These are phyloP conservation scores for Syrmaticus mikado DNA, from an alignment of 2,113 vertebrate species.

Conservation along the genomic window DNA sequence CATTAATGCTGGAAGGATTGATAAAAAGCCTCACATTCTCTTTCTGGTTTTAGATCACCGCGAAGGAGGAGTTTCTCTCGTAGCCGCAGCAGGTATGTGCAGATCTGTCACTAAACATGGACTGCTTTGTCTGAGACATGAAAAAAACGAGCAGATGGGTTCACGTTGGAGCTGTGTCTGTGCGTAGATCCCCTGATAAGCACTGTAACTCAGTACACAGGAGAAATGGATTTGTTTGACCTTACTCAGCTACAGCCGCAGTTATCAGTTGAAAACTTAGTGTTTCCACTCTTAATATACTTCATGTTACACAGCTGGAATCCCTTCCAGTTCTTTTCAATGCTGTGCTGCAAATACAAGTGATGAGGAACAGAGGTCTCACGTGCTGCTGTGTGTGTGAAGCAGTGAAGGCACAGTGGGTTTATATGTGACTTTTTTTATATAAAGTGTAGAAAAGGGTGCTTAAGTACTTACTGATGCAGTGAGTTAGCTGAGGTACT, in stretches of 20 bases:
- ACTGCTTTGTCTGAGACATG: rapidly evolving
- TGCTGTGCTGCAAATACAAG: rapidly evolving
- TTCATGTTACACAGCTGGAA: neutral
- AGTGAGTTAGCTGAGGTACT: rapidly evolving
- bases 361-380: rapidly evolving
- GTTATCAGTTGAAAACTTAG: neutral
- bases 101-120: neutral
- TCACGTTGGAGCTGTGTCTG: rapidly evolving
- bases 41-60: slow-evolving; percentile 92
- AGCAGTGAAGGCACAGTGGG: rapidly evolving
- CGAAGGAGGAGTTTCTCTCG: slow-evolving; percentile 97
- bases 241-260: neutral
- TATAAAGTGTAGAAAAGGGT: no score
- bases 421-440: rapidly evolving
- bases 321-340: neutral
- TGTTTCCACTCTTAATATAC: no score
- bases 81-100: slow-evolving; percentile 93
- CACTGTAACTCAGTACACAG: rapidly evolving
- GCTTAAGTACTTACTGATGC: rapidly evolving
- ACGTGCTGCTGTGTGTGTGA: rapidly evolving
- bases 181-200: rapidly evolving
- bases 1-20: slow-evolving; percentile 48
- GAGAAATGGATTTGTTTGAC: neutral
- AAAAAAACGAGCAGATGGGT: neutral
- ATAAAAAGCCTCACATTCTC: slow-evolving; percentile 70